A percentile compares a stretch with the other conserved stretches of the same genome.
Evolutionary conservation across 2,888 invertebrate genomes (phyloP).

Genomic region (Oligia latruncula): DNA sequence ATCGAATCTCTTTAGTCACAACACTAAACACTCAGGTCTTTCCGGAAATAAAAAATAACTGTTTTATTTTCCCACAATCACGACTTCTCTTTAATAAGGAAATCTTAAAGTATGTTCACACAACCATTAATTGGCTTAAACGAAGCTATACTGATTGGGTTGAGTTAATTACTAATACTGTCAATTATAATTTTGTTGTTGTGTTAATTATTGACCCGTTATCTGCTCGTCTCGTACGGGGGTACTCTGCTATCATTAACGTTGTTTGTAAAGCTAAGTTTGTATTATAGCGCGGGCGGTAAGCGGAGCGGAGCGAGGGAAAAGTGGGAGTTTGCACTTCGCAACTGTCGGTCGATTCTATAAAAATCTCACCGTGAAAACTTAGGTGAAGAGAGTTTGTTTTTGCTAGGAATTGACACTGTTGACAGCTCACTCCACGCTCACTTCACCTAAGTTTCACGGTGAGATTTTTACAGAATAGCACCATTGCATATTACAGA

Average conservation of each 20-base stretch:
- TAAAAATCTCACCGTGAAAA: too few species aligned
- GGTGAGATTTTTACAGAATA: too few species aligned
- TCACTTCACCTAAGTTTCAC: too few species aligned
- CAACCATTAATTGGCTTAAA: conserved; percentile 5
- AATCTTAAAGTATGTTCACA: conserved; percentile 5
- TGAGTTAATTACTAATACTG: conserved; percentile 20
- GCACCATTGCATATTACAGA: background rate
- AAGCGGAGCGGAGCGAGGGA: background rate
- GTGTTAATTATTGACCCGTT: conserved; percentile 42
- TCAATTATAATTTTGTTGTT: conserved; percentile 39
- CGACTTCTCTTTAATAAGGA: background rate
- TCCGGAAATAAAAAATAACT: background rate
- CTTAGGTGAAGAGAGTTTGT: too few species aligned
- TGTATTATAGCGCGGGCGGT: background rate
- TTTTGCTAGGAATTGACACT: too few species aligned
- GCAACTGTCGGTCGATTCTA: too few species aligned
- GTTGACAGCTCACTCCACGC: too few species aligned
- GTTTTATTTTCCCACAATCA: background rate
- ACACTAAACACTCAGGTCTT: background rate
- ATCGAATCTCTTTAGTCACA: background rate
- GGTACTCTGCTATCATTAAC: conserved; percentile 5
- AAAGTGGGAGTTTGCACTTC: too few species aligned
- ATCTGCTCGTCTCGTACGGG: conserved; percentile 18
- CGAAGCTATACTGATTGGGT: conserved; percentile 34
- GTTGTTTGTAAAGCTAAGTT: background rate